Base-by-base conservation (phyloP, 64 coral and sea anemone species). In the Pachyseris speciosa region DNA sequence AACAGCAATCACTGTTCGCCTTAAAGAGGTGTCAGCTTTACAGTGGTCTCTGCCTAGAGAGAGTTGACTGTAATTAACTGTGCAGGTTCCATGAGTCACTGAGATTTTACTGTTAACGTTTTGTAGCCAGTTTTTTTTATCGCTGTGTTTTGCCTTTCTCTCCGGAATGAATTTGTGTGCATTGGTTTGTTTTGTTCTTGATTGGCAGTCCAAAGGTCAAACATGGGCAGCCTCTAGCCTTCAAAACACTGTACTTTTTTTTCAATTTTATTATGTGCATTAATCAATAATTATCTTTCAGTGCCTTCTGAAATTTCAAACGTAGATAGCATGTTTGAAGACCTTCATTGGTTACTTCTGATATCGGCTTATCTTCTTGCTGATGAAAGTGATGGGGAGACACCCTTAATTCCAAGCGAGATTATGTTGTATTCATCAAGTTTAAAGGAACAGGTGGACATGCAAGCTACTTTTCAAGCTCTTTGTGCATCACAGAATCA, bases 281-380 rank as follows among this genome's bases (percentile, higher is more conserved):
- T 55, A 4, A 4, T 24, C 9, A 34, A 0, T 83, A 20, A 64
- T 63, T 40, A 40, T 20, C 20, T 71, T 67, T 80, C 89, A 42
- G 38, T 91, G 8, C 67, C 85, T 31, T 37, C 53, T 26, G 77
- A 61, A 20, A 10, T 81, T 40, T 38, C 77, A 61, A 80, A 78
- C 26, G 67, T 89, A 39, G 96, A 99, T 34, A 95, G 77, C 57
- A 72, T 99, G 6, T 99, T 83, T 75, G 96, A 99, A 75, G 96
- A 99, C 49, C 90, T 99, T 0, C 96, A 99, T 63, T 99, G 96
- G 96, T 73, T 99, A 19, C 73, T 99, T 51, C 72, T 99, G 17
- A 92, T 99, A 37, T 69, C 94, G 83, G 96, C 89, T 53, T 83
- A 99, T 68, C 75, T 99, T 52, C 36, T 99, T 70, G 94, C 93